Conservation (phyloP, 2,888 invertebrate species). For the Epirrhoe alternata region DNA sequence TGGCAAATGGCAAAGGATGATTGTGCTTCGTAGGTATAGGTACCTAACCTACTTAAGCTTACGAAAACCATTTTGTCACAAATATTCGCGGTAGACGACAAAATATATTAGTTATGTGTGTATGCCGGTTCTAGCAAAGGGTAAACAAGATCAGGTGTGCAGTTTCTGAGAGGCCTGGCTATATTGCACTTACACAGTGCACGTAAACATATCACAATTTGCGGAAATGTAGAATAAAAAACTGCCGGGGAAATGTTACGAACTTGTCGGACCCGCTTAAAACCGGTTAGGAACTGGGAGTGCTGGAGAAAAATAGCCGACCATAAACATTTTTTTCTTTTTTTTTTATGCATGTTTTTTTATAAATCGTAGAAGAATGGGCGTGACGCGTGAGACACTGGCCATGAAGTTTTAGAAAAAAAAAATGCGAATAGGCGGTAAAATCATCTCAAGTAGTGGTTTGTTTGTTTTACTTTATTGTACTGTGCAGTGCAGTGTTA, state of each 20-base stretch:
- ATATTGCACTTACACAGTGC: constrained; percentile 27
- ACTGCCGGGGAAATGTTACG: constrained; percentile 55
- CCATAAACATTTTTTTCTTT: constrained; percentile 13
- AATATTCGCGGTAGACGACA: constrained; percentile 2
- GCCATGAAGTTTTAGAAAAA: background rate
- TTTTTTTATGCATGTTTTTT: background rate
- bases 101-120: background rate
- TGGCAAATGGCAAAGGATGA: no score
- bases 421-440: background rate
- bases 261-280: constrained; percentile 52
- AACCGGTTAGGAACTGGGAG: constrained; percentile 52
- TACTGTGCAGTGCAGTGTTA: no score
- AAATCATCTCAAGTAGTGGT: no score
- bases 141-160: constrained; percentile 42
- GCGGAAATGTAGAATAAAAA: constrained; percentile 53
- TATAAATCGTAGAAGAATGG: constrained; percentile 11
- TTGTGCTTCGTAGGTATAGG: no score
- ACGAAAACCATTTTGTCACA: background rate
- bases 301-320: constrained; percentile 52
- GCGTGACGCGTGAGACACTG: background rate
- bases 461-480: no score
- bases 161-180: constrained; percentile 33
- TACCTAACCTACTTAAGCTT: no score
- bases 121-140: constrained; percentile 38
- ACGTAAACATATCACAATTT: constrained; percentile 34